A percentile compares a stretch with the other conserved stretches of the same genome.
phyloP scores from a whole-genome alignment of 2,113 vertebrate genomes.

The Pungitius pungitius region DNA sequence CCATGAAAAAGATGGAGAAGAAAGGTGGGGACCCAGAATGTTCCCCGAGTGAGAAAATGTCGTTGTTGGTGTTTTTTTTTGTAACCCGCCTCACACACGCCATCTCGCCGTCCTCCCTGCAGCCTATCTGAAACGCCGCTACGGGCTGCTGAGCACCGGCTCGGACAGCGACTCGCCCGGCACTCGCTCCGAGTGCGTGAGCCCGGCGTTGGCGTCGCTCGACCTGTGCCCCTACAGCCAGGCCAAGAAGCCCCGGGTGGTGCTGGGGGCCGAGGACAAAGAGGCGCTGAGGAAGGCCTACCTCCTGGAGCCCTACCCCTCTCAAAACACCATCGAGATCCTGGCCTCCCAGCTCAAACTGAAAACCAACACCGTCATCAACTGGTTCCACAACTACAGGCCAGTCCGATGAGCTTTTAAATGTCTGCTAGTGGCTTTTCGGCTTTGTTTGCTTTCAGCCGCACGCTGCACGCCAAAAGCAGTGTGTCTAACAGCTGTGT shows the following conservation, averaged over 20 bases:
- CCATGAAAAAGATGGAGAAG: slow-evolving; percentile 99
- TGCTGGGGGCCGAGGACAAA: slow-evolving; percentile 94
- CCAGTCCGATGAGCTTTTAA: slow-evolving; percentile 54
- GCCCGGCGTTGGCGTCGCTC: slow-evolving; percentile 84
- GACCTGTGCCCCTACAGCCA: slow-evolving; percentile 90
- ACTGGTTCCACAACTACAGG: slow-evolving; percentile 99
- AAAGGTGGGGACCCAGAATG: slow-evolving; percentile 84
- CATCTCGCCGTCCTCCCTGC: slow-evolving; percentile 25
- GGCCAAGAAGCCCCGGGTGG: slow-evolving; percentile 94
- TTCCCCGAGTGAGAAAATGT: background rate
- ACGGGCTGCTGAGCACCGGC: slow-evolving; percentile 89
- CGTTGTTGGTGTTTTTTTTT: background rate
- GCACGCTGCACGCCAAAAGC: background rate
- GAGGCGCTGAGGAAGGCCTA: slow-evolving; percentile 94
- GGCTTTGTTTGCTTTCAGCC: slow-evolving; percentile 5
- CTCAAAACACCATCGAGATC: slow-evolving; percentile 96
- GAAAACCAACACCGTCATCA: slow-evolving; percentile 98
- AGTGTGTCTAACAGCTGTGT: slow-evolving; percentile 25
- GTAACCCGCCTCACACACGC: background rate
- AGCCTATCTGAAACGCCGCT: slow-evolving; percentile 96
- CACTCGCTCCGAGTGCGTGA: slow-evolving; percentile 88
- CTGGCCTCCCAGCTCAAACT: slow-evolving; percentile 95
- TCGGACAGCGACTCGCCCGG: slow-evolving; percentile 94
- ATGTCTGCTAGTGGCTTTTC: background rate
- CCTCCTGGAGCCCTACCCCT: slow-evolving; percentile 95